Evolutionary conservation across 53 echinoderm and acorn worm species (phyloP), one percentile per base, ranked within the genome.

Genomic region (Holothuria leucospilota): DNA sequence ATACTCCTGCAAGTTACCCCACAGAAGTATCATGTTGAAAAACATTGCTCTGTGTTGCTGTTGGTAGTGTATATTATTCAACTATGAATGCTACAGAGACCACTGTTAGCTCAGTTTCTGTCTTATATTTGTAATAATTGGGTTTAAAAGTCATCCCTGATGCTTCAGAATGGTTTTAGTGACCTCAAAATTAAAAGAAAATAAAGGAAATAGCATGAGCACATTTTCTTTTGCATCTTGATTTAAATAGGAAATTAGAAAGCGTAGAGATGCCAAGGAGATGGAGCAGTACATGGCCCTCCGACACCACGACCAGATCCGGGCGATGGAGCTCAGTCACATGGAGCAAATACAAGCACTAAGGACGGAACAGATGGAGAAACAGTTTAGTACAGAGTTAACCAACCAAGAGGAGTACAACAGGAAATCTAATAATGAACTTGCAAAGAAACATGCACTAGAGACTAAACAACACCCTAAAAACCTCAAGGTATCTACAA

Each of bases 391-490:
- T 49, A 98, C 98, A 28, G 98, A 98, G 90, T 85, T 98, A 27
- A 84, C 91, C 52, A 98, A 98, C 87, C 98, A 98, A 87, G 92
- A 90, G n/a, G 98, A 98, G 69, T 98, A 98, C 85, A 95, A 95
- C 87, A 93, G 90, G 77, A 93, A 90, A 65, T 93, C 98, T 13
- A 93, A 92, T 71, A 88, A 90, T 66, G 98, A 98, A 28, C 90
- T 95, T 12, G 68, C 89, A 79, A 98, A 98, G 90, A 93, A 89
- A 67, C 98, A 98, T 68, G 93, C 92, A 4, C 74, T 93, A 39
- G 95, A 98, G 77, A 95, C 93, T 14, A 98, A 98, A 27, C 98
- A 98, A 67, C 98, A 95, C 68, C 98, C 98, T 72, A 95, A 95
- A 80, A 91, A 95, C 63, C 93, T 97, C 86, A 97, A 85, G 98